phyloP scores from a whole-genome alignment of 2,888 invertebrate genomes.

The Willowsia nigromaculata region DNA sequence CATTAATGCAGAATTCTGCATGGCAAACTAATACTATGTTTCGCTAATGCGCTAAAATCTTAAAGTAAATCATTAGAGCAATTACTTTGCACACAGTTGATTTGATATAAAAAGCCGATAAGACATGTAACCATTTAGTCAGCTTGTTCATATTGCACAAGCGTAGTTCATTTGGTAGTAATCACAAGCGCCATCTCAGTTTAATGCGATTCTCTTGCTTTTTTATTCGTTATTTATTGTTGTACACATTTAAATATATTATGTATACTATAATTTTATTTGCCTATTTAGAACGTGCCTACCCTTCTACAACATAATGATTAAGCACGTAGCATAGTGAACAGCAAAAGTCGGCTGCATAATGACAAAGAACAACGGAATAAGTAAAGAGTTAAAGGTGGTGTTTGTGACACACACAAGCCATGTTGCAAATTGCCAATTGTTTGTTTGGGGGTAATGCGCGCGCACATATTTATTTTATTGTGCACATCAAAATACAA shows the following conservation, averaged over 20 bases:
- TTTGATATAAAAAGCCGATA: constrained; percentile 28
- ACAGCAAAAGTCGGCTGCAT: background rate
- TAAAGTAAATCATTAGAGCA: background rate
- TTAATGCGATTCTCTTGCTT: constrained; percentile 51
- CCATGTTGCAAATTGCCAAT: background rate
- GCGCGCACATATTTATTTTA: background rate
- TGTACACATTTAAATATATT: background rate
- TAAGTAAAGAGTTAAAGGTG: background rate
- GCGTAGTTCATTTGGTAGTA: background rate
- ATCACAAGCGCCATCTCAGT: constrained; percentile 12
- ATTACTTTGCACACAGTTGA: background rate
- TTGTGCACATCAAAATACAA: background rate
- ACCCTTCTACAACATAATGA: background rate
- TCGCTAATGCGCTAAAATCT: background rate
- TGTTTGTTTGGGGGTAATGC: background rate
- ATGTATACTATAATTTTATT: background rate
- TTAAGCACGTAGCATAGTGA: background rate
- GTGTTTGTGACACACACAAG: background rate
- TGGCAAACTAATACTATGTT: background rate
- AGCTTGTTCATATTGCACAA: constrained; percentile 51
- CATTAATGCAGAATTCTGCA: too few species aligned
- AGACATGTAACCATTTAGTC: constrained; percentile 9
- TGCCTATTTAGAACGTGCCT: constrained; percentile 26
- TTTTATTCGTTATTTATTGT: background rate
- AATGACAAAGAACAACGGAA: background rate